phyloP scores from a whole-genome alignment of 2,797 vertebrate species.

The Thunnus albacares region DNA sequence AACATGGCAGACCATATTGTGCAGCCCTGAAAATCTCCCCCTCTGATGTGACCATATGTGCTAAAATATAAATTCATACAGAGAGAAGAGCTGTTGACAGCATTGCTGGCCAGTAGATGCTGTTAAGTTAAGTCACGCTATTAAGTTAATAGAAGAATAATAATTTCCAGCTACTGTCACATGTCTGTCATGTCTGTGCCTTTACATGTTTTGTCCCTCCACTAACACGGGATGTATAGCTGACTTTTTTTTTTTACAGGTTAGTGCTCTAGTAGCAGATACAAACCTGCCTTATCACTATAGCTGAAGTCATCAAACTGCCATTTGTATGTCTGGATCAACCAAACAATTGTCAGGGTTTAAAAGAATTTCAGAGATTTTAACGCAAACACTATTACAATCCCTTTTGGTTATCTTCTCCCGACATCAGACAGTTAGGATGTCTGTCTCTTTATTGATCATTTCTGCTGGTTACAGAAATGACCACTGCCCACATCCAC shows the following conservation, averaged over 20 bases:
- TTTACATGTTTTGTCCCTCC: constrained; percentile 40
- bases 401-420: constrained; percentile 22
- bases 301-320: constrained; percentile 65
- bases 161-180: constrained; percentile 39
- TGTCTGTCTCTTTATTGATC: constrained; percentile 26
- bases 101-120: constrained; percentile 35
- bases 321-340: constrained; percentile 64
- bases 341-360: constrained; percentile 38
- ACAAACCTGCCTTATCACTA: constrained; percentile 74
- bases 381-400: constrained; percentile 56
- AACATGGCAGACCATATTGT: constrained; percentile 47
- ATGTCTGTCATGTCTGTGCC: constrained; percentile 66
- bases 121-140: constrained; percentile 27
- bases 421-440: constrained; percentile 25
- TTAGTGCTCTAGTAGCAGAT: constrained; percentile 44
- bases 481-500: constrained; percentile 53
- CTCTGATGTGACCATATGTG: constrained; percentile 73
- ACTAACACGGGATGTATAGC: constrained; percentile 27
- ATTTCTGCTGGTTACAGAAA: constrained; percentile 88
- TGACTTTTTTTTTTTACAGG: constrained; percentile 38
- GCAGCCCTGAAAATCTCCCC: constrained; percentile 57
- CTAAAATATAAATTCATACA: constrained; percentile 38
- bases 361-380: constrained; percentile 54
- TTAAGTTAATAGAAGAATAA: constrained; percentile 25
- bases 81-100: constrained; percentile 25